Base-by-base conservation (phyloP, 2,888 invertebrate species). In the Allacma fusca region DNA sequence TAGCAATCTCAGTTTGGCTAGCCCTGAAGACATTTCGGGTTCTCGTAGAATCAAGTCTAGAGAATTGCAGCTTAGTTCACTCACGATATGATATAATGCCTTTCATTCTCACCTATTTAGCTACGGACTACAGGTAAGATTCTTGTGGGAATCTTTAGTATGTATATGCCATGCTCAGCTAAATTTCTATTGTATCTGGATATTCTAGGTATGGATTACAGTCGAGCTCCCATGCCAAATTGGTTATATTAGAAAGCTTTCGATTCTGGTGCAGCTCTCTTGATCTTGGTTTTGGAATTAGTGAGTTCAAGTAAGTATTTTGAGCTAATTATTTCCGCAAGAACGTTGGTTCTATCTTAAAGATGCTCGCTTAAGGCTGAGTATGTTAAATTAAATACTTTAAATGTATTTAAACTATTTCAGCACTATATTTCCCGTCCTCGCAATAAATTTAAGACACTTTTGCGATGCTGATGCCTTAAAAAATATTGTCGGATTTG, bases 191-290 rank as follows among this genome's bases (percentile, higher is more conserved):
- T 69, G 23, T 69, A 21, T 69, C 43, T 50, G 21, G 26, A n/a
- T 44, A 26, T 24, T n/a, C 44, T 57, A 71, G 71, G 21, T 71
- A 71, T 24, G 76, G 68, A 7, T 44, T 76, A 23, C 44, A 68
- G 13, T 59, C 76, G 12, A 69, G 69, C 24, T 69, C 29, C n/a
- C 76, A 76, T 34, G 76, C 68, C n/a, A 62, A 70, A 16, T 64
- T 76, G 19, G 26, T 76, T 21, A 23, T 76, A n/a, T 71, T 76
- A 23, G 76, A 76, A 44, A 29, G 64, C 26, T 76, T 76, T 40
- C 29, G 76, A 76, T 76, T 70, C 43, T 76, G 76, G 76, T 26
- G 40, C 19, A 71, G 64, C 43, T 76, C 71, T 40, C 24, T 71
- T 16, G 71, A 70, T 19, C 12, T 44, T 24, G 76, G 76, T 0